A percentile compares a stretch with the other conserved stretches of the same genome.
Evolutionary conservation across 2,888 invertebrate genomes (phyloP).

Genomic region (Melanotus villosus): DNA sequence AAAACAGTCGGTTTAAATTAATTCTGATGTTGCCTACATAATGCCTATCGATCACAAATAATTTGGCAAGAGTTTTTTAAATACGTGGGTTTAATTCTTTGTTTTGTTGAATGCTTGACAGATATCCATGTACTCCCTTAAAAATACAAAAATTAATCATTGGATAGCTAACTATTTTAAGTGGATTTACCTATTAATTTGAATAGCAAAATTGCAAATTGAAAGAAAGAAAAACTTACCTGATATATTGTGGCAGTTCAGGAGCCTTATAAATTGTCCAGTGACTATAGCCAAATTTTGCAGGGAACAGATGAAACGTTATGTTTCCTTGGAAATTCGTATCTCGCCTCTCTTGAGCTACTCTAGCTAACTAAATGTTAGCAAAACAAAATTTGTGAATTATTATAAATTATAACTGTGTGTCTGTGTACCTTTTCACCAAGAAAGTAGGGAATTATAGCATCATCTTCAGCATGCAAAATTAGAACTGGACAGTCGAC

Average conservation of each 20-base stretch:
- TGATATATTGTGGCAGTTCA: constrained; percentile 45
- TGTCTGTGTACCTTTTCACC: constrained; percentile 60
- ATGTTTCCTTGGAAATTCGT: constrained; percentile 55
- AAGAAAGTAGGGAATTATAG: constrained; percentile 58
- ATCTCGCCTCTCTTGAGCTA: constrained; percentile 53
- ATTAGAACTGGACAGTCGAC: constrained; percentile 64
- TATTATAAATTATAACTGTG: too few relatives aligned
- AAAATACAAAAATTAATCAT: not conserved
- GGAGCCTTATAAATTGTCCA: constrained; percentile 56
- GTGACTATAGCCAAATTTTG: constrained; percentile 56
- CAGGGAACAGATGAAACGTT: constrained; percentile 55
- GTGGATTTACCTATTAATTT: not conserved
- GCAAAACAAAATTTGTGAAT: not conserved
- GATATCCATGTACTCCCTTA: not conserved
- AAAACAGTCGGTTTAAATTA: too few relatives aligned
- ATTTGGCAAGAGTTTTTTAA: too few relatives aligned
- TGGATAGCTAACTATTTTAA: not conserved
- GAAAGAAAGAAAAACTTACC: not conserved
- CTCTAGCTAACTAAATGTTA: constrained; percentile 50
- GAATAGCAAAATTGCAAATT: not conserved
- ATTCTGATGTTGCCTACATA: too few relatives aligned
- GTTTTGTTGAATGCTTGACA: not conserved
- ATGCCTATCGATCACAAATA: too few relatives aligned
- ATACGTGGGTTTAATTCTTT: too few relatives aligned
- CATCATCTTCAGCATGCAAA: constrained; percentile 62